phyloP scores from a whole-genome alignment of 2,888 invertebrate genomes.

The Yponomeuta plumbellus region DNA sequence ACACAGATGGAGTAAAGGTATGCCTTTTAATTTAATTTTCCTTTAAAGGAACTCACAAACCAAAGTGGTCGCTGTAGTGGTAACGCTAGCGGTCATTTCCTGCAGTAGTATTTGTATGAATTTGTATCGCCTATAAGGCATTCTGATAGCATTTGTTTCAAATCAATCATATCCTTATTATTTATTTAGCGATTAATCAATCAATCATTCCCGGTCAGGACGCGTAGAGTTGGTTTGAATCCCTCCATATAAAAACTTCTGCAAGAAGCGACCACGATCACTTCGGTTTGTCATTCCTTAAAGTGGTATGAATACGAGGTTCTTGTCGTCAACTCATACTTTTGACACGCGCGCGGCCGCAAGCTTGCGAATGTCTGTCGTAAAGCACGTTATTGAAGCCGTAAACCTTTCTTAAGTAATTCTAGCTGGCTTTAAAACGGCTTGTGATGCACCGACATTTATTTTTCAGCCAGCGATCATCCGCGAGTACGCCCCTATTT shows the following conservation, averaged over 20 bases:
- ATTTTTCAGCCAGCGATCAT: constrained; percentile 35
- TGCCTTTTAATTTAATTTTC: neutral
- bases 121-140: too few relatives aligned
- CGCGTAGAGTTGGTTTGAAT: too few relatives aligned
- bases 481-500: constrained; percentile 16
- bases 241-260: too few relatives aligned
- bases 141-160: too few relatives aligned
- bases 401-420: constrained; percentile 64
- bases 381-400: constrained; percentile 62
- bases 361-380: constrained; percentile 38
- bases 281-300: too few relatives aligned
- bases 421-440: constrained; percentile 51
- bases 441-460: constrained; percentile 40
- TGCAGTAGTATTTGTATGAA: too few relatives aligned
- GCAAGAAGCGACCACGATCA: too few relatives aligned
- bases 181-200: too few relatives aligned
- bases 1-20: neutral
- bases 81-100: too few relatives aligned
- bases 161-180: too few relatives aligned
- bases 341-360: constrained; percentile 55
- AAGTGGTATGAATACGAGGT: neutral
- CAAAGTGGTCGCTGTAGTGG: too few relatives aligned
- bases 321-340: constrained; percentile 30
- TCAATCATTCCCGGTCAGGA: too few relatives aligned
- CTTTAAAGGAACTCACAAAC: neutral